phyloP scores from a whole-genome alignment of 2,113 vertebrate species.

The Solea solea region DNA sequence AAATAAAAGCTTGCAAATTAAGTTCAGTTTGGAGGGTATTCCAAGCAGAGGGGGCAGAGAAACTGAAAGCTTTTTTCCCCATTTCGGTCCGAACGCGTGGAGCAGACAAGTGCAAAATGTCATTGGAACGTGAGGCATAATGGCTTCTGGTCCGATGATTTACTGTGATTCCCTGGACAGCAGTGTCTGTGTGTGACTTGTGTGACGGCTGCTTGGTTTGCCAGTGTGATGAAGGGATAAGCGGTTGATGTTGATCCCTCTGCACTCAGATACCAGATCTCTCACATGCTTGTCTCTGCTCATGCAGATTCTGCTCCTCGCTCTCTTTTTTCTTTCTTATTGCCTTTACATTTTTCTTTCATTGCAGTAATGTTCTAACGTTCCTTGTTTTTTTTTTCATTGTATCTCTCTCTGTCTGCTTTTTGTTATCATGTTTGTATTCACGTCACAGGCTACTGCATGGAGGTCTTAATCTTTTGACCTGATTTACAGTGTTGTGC shows the following conservation, averaged over 20 bases:
- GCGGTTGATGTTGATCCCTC: conserved; percentile 35
- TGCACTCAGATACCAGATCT: not conserved
- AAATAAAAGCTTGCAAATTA: no score
- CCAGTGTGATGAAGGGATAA: conserved; percentile 34
- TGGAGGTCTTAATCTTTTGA: conserved; percentile 26
- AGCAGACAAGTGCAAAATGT: no score
- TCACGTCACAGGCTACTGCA: no score
- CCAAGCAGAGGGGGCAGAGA: no score
- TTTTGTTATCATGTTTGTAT: no score
- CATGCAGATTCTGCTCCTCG: not conserved
- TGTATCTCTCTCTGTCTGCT: not conserved
- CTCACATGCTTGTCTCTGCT: conserved; percentile 2
- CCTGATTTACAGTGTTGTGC: conserved; percentile 4
- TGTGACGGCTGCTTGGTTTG: conserved; percentile 5
- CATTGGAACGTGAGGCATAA: no score
- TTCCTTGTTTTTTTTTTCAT: not conserved
- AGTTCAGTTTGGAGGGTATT: no score
- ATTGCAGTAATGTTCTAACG: no score
- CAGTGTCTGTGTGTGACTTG: not conserved
- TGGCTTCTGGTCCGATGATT: no score
- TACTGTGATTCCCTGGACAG: no score
- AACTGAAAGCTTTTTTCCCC: no score
- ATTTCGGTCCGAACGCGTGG: no score
- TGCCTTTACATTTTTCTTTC: not conserved
- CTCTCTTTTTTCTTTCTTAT: not conserved